These are phyloP conservation scores for Drosophila ironensis DNA, from an alignment of 1,140 invertebrate species.

Conservation along the genomic window DNA sequence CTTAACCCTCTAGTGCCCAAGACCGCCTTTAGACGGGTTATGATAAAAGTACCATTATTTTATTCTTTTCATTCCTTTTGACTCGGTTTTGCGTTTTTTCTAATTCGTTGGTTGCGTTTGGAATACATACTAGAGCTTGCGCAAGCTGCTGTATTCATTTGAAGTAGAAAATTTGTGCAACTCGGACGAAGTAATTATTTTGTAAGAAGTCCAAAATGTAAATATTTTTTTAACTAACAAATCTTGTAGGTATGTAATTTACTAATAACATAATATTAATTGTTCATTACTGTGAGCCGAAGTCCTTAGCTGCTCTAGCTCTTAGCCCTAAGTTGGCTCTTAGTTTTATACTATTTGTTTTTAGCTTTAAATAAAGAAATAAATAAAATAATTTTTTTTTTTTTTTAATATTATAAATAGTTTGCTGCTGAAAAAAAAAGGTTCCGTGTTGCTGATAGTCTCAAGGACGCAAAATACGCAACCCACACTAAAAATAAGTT, in stretches of 20 bases:
- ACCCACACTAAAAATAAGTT: conserved; percentile 7
- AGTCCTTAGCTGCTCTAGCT: no score
- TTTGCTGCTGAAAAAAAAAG: conserved; percentile 12
- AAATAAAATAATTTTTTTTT: no score
- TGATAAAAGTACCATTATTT: no score
- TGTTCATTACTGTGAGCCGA: no score
- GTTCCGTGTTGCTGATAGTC: neutral
- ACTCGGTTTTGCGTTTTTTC: neutral
- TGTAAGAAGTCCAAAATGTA: neutral
- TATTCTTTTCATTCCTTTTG: conserved; percentile 5
- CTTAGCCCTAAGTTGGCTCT: no score
- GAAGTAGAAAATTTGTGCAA: neutral
- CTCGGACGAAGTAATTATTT: conserved; percentile 4
- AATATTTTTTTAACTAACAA: conserved; percentile 6
- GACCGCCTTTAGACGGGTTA: no score
- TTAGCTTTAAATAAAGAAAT: no score
- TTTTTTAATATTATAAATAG: conserved; percentile 6
- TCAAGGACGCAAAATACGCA: neutral
- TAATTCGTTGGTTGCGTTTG: conserved; percentile 1
- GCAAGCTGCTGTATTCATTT: conserved; percentile 5
- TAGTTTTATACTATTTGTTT: no score
- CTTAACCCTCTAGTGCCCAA: no score
- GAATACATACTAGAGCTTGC: conserved; percentile 5
- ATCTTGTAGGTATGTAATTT: no score
- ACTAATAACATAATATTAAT: no score